Base-by-base conservation (phyloP, 1,140 invertebrate genomes). In the Acyrthosiphon pisum region DNA sequence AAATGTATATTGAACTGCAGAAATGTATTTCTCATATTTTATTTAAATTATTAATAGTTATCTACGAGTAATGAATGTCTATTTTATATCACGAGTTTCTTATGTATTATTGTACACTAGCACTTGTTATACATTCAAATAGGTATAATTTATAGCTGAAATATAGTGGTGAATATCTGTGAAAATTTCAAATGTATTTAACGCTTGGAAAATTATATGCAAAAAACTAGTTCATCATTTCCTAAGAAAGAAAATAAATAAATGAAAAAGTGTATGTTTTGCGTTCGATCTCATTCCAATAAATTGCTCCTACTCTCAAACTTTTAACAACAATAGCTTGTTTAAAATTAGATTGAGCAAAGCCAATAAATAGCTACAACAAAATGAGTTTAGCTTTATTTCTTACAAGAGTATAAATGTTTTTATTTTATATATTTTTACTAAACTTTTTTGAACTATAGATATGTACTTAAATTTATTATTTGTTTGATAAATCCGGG, bases 311-410 rank as follows among this genome's bases (percentile, higher is more conserved):
- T 76, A 76, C 60, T 68, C 60, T n/a, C n/a, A 35, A 76, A 76
- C 60, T 76, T 76, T 76, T 35, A n/a, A 76, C 60, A 76, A 68
- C 60, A 76, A 76, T 76, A 76, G 60, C 60, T 76, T 76, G n/a
- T 76, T 76, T 18, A n/a, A 76, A n/a, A 76, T 76, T 76, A 76
- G 60, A 76, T 76, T 76, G n/a, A 2, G 60, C 30, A 76, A 76
- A 14, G n/a, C 60, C 60, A 76, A 76, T 68, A 76, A 76, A 30
- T 76, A 76, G n/a, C 30, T 76, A 3, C 14, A n/a, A 76, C 14
- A 76, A 76, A 76, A 76, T 76, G 30, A n/a, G 30, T n/a, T 76
- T n/a, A n/a, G 60, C 18, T n/a, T 18, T 76, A n/a, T 76, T 76
- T 76, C 60, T 76, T 76, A 76, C 30, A 6, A n/a, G 14, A 6